Conservation (phyloP, 2,888 invertebrate species). For the Spilosoma lubricipeda region DNA sequence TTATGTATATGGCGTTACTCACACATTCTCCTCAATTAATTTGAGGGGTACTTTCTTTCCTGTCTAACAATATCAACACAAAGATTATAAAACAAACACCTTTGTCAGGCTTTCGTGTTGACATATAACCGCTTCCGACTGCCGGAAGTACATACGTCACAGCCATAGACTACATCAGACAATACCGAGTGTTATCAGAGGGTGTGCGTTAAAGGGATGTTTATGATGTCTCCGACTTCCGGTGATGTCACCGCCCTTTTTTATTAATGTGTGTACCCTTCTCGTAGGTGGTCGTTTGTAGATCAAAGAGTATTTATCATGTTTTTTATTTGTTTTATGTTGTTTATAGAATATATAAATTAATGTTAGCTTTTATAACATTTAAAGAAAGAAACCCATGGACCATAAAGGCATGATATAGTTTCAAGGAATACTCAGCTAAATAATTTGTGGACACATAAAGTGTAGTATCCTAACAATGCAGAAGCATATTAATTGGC, state of each 20-base stretch:
- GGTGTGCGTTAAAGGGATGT: conserved; percentile 44
- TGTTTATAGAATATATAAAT: not conserved
- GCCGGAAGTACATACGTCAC: conserved; percentile 44
- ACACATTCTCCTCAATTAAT: not conserved
- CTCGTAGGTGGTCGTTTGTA: conserved; percentile 31
- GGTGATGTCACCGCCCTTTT: conserved; percentile 38
- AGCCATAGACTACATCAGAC: conserved; percentile 43
- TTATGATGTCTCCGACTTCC: conserved; percentile 47
- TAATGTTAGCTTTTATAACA: not conserved
- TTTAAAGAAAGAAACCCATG: too few relatives aligned
- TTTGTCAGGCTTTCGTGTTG: conserved; percentile 26
- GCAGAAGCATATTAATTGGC: too few relatives aligned
- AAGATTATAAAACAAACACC: conserved; percentile 22
- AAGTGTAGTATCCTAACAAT: too few relatives aligned
- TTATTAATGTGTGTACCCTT: conserved; percentile 33
- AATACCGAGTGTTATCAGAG: conserved; percentile 47
- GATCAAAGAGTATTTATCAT: conserved; percentile 6
- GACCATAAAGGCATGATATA: too few relatives aligned
- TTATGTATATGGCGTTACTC: not conserved
- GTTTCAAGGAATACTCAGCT: too few relatives aligned
- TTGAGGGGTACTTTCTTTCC: not conserved
- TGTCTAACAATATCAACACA: not conserved
- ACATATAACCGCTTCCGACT: conserved; percentile 49
- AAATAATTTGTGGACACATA: too few relatives aligned
- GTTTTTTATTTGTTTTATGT: not conserved